A percentile compares a stretch with the other conserved stretches of the same genome.
These are phyloP conservation scores for Sinodicranocentrus sp. DNA, from an alignment of 2,888 invertebrate species.

Conservation along the genomic window DNA sequence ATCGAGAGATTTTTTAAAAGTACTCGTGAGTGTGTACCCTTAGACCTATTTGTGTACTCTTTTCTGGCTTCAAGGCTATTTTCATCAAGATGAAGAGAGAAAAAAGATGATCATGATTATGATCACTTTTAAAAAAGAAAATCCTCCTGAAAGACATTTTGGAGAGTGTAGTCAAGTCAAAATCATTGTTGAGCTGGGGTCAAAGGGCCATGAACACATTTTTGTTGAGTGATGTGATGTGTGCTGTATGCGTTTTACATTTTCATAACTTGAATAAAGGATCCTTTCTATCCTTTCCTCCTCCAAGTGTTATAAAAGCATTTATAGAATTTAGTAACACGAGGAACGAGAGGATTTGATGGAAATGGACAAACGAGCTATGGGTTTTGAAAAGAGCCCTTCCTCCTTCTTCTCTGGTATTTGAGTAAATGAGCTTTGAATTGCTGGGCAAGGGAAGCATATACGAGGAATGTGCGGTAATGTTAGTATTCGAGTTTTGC, in stretches of 20 bases:
- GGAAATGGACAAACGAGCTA: constrained; percentile 64
- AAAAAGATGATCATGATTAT: constrained; percentile 61
- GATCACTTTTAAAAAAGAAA: constrained; percentile 51
- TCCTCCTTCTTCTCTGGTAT: constrained; percentile 23
- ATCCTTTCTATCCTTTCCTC: neutral
- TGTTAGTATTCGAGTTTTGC: constrained; percentile 11
- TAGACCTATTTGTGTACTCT: neutral
- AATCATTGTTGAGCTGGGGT: constrained; percentile 25
- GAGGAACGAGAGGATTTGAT: constrained; percentile 16
- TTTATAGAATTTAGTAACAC: neutral
- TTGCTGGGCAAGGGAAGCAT: constrained; percentile 44
- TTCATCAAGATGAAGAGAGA: constrained; percentile 6
- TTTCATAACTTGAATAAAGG: neutral
- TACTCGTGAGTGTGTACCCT: neutral
- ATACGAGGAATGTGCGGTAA: neutral
- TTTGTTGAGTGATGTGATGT: constrained; percentile 56
- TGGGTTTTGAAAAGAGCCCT: neutral
- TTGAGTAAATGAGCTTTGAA: constrained; percentile 63
- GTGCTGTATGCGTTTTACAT: neutral
- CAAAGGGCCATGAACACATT: constrained; percentile 50
- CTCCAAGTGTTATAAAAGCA: neutral
- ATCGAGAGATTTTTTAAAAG: neutral
- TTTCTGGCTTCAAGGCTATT: neutral
- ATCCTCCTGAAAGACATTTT: constrained; percentile 7
- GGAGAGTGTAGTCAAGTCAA: constrained; percentile 9